phyloP scores from a whole-genome alignment of 2,888 invertebrate species.

The Eustalomyia histrio region DNA sequence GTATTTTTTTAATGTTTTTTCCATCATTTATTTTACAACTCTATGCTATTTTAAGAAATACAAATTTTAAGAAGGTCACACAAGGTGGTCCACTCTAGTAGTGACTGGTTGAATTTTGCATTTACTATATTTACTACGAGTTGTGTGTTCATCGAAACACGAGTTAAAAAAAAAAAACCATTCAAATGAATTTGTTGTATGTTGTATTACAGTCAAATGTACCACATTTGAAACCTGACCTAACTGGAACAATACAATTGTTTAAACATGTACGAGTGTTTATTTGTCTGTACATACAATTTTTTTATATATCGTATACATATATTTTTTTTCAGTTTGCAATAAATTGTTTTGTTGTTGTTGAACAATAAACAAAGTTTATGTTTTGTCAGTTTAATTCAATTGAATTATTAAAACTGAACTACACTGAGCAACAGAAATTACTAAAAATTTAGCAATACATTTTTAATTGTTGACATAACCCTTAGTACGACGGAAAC shows the following conservation, averaged over 20 bases:
- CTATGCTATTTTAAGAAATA: background rate
- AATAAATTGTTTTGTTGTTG: constrained; percentile 35
- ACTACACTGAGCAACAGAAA: constrained; percentile 25
- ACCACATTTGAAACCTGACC: constrained; percentile 75
- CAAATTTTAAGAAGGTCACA: constrained; percentile 74
- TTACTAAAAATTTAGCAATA: background rate
- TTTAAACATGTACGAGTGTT: constrained; percentile 60
- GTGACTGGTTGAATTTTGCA: constrained; percentile 22
- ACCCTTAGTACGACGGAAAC: no score
- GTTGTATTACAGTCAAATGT: constrained; percentile 69
- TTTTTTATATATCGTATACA: constrained; percentile 52
- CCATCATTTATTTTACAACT: constrained; percentile 1
- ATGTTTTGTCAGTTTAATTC: constrained; percentile 32
- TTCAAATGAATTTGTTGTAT: constrained; percentile 44
- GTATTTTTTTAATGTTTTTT: background rate
- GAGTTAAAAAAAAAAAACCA: constrained; percentile 19
- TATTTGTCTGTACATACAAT: constrained; percentile 55
- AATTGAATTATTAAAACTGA: constrained; percentile 16
- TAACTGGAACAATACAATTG: constrained; percentile 62
- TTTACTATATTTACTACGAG: constrained; percentile 55
- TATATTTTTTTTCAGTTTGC: constrained; percentile 41
- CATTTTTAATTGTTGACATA: no score
- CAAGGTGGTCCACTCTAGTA: constrained; percentile 74
- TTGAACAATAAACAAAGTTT: constrained; percentile 45
- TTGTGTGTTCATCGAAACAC: constrained; percentile 33